Conservation (phyloP, 2,113 vertebrate species). For the Thymallus thymallus region DNA sequence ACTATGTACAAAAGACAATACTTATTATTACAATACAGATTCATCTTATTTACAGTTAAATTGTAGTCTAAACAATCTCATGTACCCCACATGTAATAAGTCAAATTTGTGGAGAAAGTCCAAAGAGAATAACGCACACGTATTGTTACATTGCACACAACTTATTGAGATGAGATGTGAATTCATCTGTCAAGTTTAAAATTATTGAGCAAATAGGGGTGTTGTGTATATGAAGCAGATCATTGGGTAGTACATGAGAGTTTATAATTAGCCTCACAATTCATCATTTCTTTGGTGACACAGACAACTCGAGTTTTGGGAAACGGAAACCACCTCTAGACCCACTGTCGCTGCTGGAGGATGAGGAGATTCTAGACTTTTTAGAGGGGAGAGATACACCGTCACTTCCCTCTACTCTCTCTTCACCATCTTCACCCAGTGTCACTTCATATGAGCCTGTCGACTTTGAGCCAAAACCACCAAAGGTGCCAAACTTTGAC, state of each 20-base stretch:
- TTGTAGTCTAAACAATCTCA: slow-evolving; percentile 66
- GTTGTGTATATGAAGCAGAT: slow-evolving; percentile 8
- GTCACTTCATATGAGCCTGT: slow-evolving; percentile 94
- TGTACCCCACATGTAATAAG: slow-evolving; percentile 43
- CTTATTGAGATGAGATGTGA: slow-evolving; percentile 48
- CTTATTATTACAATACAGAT: slow-evolving; percentile 76
- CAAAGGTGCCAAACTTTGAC: slow-evolving; percentile 93
- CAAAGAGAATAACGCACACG: slow-evolving; percentile 20
- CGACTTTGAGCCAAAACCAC: slow-evolving; percentile 87
- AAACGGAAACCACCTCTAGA: slow-evolving; percentile 74
- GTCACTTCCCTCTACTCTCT: slow-evolving; percentile 59
- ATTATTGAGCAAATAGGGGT: slow-evolving; percentile 2
- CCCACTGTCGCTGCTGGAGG: slow-evolving; percentile 87
- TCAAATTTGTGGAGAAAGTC: slow-evolving; percentile 23
- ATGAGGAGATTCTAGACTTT: slow-evolving; percentile 81
- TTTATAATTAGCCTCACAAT: slow-evolving; percentile 38
- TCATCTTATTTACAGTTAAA: slow-evolving; percentile 79
- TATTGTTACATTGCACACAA: slow-evolving; percentile 14
- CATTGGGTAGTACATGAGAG: slow-evolving; percentile 39
- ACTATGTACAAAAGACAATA: slow-evolving; percentile 77
- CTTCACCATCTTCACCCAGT: slow-evolving; percentile 78
- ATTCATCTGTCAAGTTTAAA: slow-evolving; percentile 17
- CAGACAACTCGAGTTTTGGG: slow-evolving; percentile 77
- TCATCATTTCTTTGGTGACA: slow-evolving; percentile 82
- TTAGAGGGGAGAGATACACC: slow-evolving; percentile 72